Evolutionary conservation across 2,888 invertebrate species (phyloP).

Genomic region (Helobdella robusta): DNA sequence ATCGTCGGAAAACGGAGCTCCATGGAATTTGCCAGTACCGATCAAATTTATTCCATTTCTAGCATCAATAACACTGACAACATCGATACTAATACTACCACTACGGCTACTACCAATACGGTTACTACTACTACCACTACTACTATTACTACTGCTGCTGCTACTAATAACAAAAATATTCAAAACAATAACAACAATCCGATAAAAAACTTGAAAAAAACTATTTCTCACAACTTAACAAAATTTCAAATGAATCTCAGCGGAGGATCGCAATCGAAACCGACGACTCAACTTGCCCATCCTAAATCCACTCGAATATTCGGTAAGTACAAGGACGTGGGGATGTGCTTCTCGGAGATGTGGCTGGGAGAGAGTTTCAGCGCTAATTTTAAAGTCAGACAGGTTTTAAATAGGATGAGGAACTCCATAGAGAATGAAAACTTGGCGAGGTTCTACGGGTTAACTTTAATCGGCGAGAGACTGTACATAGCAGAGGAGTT

Average conservation of each 20-base stretch:
- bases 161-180: too few species aligned
- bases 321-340: not conserved
- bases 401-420: slow-evolving; percentile 31
- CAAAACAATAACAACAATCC: too few species aligned
- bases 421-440: slow-evolving; percentile 39
- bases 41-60: not conserved
- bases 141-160: too few species aligned
- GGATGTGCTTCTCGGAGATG: not conserved
- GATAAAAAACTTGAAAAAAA: too few species aligned
- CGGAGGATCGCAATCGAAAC: not conserved
- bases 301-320: too few species aligned
- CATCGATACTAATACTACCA: too few species aligned
- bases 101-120: too few species aligned
- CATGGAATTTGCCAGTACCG: not conserved
- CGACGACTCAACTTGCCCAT: too few species aligned
- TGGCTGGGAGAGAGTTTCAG: not conserved
- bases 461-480: slow-evolving; percentile 36
- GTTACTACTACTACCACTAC: too few species aligned
- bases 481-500: slow-evolving; percentile 38
- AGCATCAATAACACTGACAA: not conserved
- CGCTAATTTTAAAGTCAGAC: not conserved
- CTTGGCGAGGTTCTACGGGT: slow-evolving; percentile 41
- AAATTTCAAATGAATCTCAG: not conserved
- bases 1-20: not conserved
- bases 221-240: too few species aligned